Conservation (phyloP, 2,888 invertebrate genomes). For the Amitus sp. region DNA sequence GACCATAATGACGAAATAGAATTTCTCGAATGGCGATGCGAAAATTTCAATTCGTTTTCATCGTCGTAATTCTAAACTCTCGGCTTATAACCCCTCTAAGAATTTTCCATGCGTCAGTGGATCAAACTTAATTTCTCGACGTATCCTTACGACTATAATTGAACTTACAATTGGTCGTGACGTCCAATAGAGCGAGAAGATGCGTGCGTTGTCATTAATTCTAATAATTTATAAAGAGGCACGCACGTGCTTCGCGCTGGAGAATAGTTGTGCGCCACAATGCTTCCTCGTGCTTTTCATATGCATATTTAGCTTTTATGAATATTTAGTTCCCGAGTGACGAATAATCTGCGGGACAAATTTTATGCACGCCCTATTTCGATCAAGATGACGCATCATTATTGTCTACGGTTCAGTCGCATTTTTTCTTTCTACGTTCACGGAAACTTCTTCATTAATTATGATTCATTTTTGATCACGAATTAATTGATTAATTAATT, state of each 20-base stretch:
- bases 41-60: neutral
- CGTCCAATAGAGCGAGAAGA: slow-evolving; percentile 50
- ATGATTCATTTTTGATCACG: neutral
- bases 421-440: neutral
- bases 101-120: slow-evolving; percentile 41
- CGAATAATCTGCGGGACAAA: no score
- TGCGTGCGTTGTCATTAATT: slow-evolving; percentile 63
- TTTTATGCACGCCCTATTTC: no score
- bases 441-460: no score
- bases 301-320: neutral
- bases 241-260: slow-evolving; percentile 57
- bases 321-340: neutral
- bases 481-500: neutral
- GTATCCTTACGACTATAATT: slow-evolving; percentile 37
- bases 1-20: no score
- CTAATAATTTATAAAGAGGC: slow-evolving; percentile 62
- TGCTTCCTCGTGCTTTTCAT: slow-evolving; percentile 5
- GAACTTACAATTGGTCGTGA: slow-evolving; percentile 47
- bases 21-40: no score
- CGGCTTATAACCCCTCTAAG: slow-evolving; percentile 16
- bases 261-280: slow-evolving; percentile 45
- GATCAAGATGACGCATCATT: neutral
- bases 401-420: neutral
- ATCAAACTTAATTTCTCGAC: slow-evolving; percentile 28
- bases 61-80: neutral